These are phyloP conservation scores for Hyperoplus lanceolatus DNA, from an alignment of 2,797 vertebrate species.

Conservation along the genomic window DNA sequence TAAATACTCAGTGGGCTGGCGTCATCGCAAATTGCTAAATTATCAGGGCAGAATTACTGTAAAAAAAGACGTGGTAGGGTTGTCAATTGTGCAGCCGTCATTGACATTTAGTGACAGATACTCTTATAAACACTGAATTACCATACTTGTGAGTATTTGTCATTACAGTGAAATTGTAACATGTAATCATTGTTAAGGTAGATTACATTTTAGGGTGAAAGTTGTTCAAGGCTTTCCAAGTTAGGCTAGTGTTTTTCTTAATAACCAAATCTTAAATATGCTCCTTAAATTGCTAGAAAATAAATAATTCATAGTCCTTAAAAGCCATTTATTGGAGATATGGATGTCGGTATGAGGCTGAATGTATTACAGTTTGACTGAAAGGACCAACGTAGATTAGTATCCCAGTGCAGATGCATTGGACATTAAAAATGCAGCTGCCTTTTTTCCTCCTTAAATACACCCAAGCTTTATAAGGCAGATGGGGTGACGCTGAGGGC, in stretches of 20 bases:
- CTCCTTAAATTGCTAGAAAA: background rate
- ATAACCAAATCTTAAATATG: background rate
- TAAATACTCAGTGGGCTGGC: background rate
- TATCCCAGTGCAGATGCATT: slow-evolving; percentile 42
- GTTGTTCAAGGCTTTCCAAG: background rate
- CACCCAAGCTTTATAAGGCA: slow-evolving; percentile 42
- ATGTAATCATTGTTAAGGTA: background rate
- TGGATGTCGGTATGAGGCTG: background rate
- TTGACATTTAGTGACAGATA: slow-evolving; percentile 18
- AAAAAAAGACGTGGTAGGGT: background rate
- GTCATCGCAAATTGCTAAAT: slow-evolving; percentile 1
- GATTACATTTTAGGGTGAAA: slow-evolving; percentile 6
- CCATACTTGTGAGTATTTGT: background rate
- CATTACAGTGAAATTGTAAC: background rate
- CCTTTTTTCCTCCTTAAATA: slow-evolving; percentile 63
- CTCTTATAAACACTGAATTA: background rate
- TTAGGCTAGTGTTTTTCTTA: background rate
- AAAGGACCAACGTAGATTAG: slow-evolving; percentile 29
- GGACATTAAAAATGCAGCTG: slow-evolving; percentile 68
- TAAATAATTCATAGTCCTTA: background rate
- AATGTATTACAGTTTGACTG: slow-evolving; percentile 7
- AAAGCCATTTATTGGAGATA: background rate
- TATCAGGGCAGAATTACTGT: slow-evolving; percentile 7
- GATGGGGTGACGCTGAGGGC: slow-evolving; percentile 29
- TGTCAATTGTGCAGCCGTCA: background rate